Percentiles rank a stretch among this genome's conserved stretches.
Evolutionary conservation across 1,140 invertebrate genomes (phyloP).

Genomic region (Xylocopa sonorina): DNA sequence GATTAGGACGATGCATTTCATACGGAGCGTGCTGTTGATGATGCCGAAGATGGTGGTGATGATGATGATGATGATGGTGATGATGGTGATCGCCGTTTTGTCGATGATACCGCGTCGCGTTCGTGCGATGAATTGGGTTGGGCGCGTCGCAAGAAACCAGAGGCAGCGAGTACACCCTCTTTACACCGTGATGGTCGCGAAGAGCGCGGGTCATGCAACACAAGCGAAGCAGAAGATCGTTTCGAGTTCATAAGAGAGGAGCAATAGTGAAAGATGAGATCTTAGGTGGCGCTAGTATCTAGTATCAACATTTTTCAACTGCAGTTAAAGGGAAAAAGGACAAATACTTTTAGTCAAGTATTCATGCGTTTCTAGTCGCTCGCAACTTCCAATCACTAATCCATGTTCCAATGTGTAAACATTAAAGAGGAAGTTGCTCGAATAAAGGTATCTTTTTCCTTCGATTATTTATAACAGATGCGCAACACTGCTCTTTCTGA

Average conservation of each 20-base stretch:
- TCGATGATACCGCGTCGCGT: conserved; percentile 78
- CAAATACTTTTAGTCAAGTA: background rate
- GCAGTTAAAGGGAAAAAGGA: background rate
- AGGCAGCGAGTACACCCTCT: conserved; percentile 84
- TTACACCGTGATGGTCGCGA: conserved; percentile 67
- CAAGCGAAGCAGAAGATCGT: conserved; percentile 80
- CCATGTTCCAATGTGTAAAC: background rate
- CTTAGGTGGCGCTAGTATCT: background rate
- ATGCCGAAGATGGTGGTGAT: conserved; percentile 67
- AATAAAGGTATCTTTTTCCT: background rate
- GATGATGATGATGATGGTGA: conserved; percentile 72
- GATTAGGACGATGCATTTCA: conserved; percentile 79
- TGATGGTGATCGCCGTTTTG: conserved; percentile 77
- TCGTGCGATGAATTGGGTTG: conserved; percentile 80
- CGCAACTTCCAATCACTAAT: conserved; percentile 25
- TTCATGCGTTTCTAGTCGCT: conserved; percentile 21
- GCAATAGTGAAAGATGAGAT: conserved; percentile 35
- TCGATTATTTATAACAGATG: background rate
- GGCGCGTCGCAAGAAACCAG: conserved; percentile 78
- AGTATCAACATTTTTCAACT: background rate
- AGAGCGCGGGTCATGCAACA: conserved; percentile 79
- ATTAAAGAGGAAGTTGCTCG: background rate
- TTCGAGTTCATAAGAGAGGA: conserved; percentile 49
- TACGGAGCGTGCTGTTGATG: conserved; percentile 76
- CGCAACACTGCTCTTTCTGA: background rate